Percentiles rank a stretch among this genome's conserved stretches.
Evolutionary conservation across 2,113 vertebrate genomes (phyloP).

Genomic region (Colaptes auratus): DNA sequence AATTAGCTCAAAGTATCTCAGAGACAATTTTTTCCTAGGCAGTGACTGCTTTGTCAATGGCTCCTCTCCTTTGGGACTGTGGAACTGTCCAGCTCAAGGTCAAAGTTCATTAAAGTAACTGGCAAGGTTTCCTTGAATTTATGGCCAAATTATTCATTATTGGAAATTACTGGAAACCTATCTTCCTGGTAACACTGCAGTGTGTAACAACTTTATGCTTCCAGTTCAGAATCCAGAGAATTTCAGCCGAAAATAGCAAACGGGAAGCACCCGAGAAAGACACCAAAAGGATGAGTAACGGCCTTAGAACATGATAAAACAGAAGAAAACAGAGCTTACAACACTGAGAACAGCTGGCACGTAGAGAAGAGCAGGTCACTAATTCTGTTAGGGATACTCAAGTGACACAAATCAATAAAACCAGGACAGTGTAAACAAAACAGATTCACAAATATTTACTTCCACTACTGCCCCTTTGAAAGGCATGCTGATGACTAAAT

Average conservation of each 20-base stretch:
- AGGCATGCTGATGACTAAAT: not conserved
- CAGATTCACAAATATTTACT: not conserved
- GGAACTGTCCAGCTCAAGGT: not conserved
- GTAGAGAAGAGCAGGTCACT: not conserved
- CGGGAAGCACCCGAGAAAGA: not conserved
- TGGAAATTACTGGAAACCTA: not conserved
- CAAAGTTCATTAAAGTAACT: not conserved
- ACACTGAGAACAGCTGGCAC: not conserved
- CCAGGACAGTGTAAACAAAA: rapidly evolving
- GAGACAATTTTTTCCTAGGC: not conserved
- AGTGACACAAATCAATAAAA: not conserved
- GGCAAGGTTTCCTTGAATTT: not conserved
- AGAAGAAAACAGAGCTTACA: not conserved
- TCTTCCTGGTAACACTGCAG: not conserved
- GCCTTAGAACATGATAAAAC: not conserved
- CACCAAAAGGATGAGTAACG: not conserved
- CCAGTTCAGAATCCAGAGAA: not conserved
- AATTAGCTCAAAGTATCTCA: not conserved
- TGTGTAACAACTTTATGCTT: not conserved
- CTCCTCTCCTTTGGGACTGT: not conserved
- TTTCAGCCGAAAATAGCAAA: not conserved
- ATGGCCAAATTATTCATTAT: not conserved
- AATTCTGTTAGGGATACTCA: not conserved
- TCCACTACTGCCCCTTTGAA: not conserved
- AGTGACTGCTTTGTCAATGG: not conserved